Evolutionary conservation across 1,140 invertebrate species (phyloP), one percentile per base, ranked within the genome.

Genomic region (Belonocnema kinseyi): DNA sequence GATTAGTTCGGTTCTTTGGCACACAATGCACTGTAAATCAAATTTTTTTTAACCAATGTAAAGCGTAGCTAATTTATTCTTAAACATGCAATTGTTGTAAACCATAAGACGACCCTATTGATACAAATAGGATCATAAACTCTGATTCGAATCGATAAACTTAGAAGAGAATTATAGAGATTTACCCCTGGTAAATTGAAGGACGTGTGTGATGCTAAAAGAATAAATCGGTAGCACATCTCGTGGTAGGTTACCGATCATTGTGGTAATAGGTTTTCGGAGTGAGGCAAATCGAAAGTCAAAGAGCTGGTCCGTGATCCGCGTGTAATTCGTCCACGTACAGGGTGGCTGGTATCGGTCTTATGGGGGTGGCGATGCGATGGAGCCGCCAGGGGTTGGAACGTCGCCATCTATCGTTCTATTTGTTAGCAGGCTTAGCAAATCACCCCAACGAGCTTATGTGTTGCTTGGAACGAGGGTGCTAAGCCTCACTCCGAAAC

Each of bases 361-460:
- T 71, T 50, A 77, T 82, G 21, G 75, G 71, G 78, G 82, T 46
- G 61, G 61, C 14, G 83, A 82, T 82, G 82, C 77, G 21, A 73
- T 61, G 51, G 61, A 73, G 73, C 61, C 50, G 56, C 76, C 75
- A 76, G 83, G 85, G 88, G 81, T 84, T 78, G 85, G 85, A 86
- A 86, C 86, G 85, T 88, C 88, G 89, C 88, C 90, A 91, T 90
- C 88, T 90, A 90, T 91, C 90, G 89, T 90, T 90, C 88, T 89
- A 91, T 91, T 91, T 90, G 90, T 90, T 90, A 90, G 88, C 87
- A 88, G 84, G 90, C 89, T 91, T 91, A 91, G 88, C 90, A 90
- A 91, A 90, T 90, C 90, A 90, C 87, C 88, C 88, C 88, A 87
- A 88, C 89, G 87, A 88, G 89, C 88, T 91, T 91, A 90, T 83